A percentile compares a stretch with the other conserved stretches of the same genome.
Conservation (phyloP, 1,140 invertebrate species). For the Gonioctena quinquepunctata region DNA sequence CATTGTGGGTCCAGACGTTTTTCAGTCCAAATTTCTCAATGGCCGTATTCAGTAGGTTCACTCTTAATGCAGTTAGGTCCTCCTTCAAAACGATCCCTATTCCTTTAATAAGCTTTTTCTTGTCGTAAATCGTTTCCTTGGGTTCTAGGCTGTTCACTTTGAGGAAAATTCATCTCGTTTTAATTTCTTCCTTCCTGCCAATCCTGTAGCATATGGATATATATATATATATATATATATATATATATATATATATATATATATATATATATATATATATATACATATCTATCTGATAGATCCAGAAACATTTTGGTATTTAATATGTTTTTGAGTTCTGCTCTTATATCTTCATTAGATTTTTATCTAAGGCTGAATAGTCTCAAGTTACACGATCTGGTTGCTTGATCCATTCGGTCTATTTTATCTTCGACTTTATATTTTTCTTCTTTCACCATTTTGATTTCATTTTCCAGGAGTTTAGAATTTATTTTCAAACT, state of each 20-base stretch:
- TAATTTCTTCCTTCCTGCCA: too few species aligned
- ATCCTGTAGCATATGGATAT: too few species aligned
- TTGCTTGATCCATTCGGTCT: constrained; percentile 7
- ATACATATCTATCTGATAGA: not conserved
- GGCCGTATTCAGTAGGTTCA: not conserved
- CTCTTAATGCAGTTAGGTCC: too few species aligned
- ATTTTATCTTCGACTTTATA: not conserved
- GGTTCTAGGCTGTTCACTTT: constrained; percentile 4
- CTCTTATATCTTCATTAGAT: not conserved
- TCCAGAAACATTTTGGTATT: not conserved
- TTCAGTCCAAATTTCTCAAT: too few species aligned
- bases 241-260: not conserved
- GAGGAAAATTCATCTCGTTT: not conserved
- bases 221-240: too few species aligned
- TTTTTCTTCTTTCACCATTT: not conserved
- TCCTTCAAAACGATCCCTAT: too few species aligned
- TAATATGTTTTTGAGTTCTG: not conserved
- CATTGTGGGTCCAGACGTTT: constrained; percentile 5
- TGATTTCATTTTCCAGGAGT: not conserved
- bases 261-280: not conserved
- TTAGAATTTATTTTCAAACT: constrained; percentile 1
- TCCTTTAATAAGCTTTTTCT: not conserved
- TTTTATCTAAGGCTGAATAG: not conserved
- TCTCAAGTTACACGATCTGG: constrained; percentile 6
- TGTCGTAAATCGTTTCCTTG: not conserved